phyloP scores from a whole-genome alignment of 2,113 vertebrate genomes.

The Tachuris rubrigastra region DNA sequence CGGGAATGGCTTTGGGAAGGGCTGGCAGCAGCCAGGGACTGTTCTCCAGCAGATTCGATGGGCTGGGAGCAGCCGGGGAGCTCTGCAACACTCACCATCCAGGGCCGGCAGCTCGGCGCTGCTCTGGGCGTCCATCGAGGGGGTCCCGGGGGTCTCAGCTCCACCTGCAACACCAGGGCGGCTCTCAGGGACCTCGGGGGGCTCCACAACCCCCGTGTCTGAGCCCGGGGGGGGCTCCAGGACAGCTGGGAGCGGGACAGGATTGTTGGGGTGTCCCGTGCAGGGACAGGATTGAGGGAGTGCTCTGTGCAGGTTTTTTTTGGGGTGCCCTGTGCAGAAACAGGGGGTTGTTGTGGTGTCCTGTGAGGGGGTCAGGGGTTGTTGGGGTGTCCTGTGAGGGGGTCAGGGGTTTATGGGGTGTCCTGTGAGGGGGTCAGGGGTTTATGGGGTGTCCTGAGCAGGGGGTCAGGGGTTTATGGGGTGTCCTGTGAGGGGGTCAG shows the following conservation, averaged over 20 bases:
- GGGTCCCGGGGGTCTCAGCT: not conserved
- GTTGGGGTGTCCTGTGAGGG: not conserved
- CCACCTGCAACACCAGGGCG: not conserved
- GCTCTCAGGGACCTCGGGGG: not conserved
- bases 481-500: too few relatives aligned
- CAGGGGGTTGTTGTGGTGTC: not conserved
- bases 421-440: too few relatives aligned
- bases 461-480: too few relatives aligned
- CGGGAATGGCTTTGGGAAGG: not conserved
- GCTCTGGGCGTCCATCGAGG: slow-evolving; percentile 77
- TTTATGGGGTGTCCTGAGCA: too few relatives aligned
- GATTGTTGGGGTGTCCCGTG: not conserved
- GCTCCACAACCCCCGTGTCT: not conserved
- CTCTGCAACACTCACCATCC: slow-evolving; percentile 70
- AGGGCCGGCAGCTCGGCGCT: slow-evolving; percentile 75
- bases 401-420: too few relatives aligned
- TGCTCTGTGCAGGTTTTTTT: too few relatives aligned
- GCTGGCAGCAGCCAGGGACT: not conserved
- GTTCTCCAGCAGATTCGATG: not conserved
- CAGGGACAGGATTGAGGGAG: not conserved
- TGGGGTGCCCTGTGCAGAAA: too few relatives aligned
- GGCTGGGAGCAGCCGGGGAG: too few relatives aligned
- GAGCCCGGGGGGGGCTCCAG: too few relatives aligned
- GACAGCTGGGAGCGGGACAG: not conserved
- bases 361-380: not conserved